phyloP scores from a whole-genome alignment of 2,113 vertebrate genomes.

The Atractosteus spatula region DNA sequence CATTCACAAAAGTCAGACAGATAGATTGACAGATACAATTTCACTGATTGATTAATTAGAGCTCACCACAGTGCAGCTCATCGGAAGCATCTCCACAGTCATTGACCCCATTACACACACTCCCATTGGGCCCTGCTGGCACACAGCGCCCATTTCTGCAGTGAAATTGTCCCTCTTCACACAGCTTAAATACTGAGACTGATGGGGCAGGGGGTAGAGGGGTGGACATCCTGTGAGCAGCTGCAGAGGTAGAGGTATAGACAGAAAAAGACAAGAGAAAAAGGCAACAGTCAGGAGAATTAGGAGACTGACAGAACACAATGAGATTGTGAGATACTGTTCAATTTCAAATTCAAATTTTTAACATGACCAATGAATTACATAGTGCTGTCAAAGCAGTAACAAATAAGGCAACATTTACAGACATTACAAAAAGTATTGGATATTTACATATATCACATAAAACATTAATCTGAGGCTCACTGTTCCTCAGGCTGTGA shows the following conservation, averaged over 20 bases:
- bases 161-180: constrained; percentile 56
- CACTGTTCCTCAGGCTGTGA: no score
- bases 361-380: no score
- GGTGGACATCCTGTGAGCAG: constrained; percentile 30
- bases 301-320: no score
- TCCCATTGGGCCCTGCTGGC: constrained; percentile 52
- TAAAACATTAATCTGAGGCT: no score
- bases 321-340: no score
- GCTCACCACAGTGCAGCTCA: constrained; percentile 66
- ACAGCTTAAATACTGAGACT: constrained; percentile 32
- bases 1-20: no score
- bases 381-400: no score
- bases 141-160: constrained; percentile 69
- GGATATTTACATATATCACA: no score
- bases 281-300: not conserved
- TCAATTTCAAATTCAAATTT: no score
- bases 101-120: constrained; percentile 64
- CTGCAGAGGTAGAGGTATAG: constrained; percentile 22
- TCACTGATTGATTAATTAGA: not conserved
- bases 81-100: constrained; percentile 74
- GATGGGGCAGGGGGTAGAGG: not conserved
- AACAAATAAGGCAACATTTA: no score
- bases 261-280: no score
- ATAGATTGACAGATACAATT: not conserved
- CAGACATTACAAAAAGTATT: no score